These are phyloP conservation scores for Temnothorax unifasciatus DNA, from an alignment of 2,888 invertebrate species.

Conservation along the genomic window DNA sequence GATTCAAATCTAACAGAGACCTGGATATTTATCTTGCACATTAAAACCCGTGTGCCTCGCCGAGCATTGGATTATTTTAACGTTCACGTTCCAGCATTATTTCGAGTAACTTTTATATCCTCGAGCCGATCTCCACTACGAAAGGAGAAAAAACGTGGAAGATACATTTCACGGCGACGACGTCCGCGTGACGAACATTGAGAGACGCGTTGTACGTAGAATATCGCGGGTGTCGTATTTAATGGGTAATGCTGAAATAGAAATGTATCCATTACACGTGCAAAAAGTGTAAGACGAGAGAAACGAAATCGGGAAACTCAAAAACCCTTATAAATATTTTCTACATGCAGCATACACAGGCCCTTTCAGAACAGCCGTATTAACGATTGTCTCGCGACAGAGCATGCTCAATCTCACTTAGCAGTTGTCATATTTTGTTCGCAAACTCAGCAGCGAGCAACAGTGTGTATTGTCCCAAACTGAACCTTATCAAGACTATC, in stretches of 20 bases:
- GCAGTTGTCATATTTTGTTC: background rate
- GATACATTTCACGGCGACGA: background rate
- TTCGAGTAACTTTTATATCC: background rate
- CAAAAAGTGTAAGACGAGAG: conserved; percentile 32
- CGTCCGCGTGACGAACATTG: background rate
- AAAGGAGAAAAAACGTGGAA: background rate
- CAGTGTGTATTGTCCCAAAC: background rate
- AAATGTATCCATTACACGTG: conserved; percentile 36
- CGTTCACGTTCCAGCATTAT: background rate
- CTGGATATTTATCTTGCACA: background rate
- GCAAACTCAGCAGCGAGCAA: conserved; percentile 21
- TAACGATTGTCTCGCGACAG: background rate
- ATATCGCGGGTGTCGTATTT: background rate
- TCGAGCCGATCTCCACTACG: background rate
- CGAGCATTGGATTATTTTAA: background rate
- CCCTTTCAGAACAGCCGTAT: background rate
- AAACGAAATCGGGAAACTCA: conserved; percentile 4
- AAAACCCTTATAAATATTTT: conserved; percentile 3
- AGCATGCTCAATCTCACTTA: conserved; percentile 18
- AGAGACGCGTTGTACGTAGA: background rate
- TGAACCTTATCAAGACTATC: background rate
- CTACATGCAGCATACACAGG: conserved; percentile 11
- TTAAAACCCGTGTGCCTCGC: background rate
- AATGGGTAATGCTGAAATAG: conserved; percentile 16
- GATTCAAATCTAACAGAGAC: background rate